A percentile compares a stretch with the other conserved stretches of the same genome.
Conservation (phyloP, 2,797 vertebrate genomes). For the Apogon hyalosoma region DNA sequence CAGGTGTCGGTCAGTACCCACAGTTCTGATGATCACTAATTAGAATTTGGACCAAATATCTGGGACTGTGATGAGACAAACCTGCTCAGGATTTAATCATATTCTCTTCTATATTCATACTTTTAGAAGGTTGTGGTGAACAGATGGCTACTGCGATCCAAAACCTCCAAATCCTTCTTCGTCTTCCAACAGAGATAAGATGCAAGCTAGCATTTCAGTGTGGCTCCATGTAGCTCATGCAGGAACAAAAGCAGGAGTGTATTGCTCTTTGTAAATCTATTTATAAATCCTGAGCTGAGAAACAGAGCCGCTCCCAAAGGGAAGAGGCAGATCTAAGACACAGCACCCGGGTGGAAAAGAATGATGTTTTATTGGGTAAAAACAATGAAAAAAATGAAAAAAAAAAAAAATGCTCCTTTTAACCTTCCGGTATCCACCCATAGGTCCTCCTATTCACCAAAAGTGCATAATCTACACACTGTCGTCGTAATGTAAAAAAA, state of each 20-base stretch:
- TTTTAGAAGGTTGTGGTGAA: not conserved
- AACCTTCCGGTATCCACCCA: too few species aligned
- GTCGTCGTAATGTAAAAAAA: too few species aligned
- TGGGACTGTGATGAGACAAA: too few species aligned
- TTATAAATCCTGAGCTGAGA: constrained; percentile 66
- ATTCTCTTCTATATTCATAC: not conserved
- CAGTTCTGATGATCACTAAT: too few species aligned
- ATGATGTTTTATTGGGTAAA: constrained; percentile 15
- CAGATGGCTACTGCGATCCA: not conserved
- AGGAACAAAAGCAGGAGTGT: constrained; percentile 50
- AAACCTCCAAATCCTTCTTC: not conserved
- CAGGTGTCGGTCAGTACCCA: too few species aligned
- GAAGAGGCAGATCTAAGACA: constrained; percentile 22
- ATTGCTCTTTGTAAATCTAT: constrained; percentile 69
- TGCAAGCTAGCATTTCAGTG: constrained; percentile 3
- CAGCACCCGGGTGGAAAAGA: not conserved
- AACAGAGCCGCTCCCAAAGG: constrained; percentile 59
- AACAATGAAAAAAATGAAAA: not conserved
- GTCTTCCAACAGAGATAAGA: constrained; percentile 12
- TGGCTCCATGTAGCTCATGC: constrained; percentile 18
- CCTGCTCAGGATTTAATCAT: not conserved
- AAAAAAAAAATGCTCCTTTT: not conserved
- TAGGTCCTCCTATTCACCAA: too few species aligned
- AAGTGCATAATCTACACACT: too few species aligned
- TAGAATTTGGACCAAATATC: too few species aligned